These are phyloP conservation scores for Caenorhabditis sp. DNA, from an alignment of 2,888 invertebrate genomes.

Conservation along the genomic window DNA sequence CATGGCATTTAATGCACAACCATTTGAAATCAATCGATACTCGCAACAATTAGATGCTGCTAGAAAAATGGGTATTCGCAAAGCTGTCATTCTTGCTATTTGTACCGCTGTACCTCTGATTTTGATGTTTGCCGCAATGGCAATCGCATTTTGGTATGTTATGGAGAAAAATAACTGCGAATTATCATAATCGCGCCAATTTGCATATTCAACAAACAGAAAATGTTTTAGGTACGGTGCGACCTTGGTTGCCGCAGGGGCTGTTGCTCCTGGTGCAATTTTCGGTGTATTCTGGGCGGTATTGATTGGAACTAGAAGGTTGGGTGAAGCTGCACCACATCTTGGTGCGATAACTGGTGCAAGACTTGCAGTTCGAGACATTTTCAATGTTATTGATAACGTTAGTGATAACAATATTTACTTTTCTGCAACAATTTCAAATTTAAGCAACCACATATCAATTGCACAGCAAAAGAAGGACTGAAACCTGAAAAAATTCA, in stretches of 20 bases:
- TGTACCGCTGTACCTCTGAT: conserved; percentile 62
- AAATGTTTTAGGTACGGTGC: conserved; percentile 57
- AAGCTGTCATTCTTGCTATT: conserved; percentile 63
- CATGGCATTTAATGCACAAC: conserved; percentile 67
- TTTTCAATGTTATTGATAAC: conserved; percentile 74
- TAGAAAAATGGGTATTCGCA: conserved; percentile 68
- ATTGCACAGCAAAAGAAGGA: conserved; percentile 73
- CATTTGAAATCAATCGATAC: conserved; percentile 61
- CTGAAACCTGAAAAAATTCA: conserved; percentile 70
- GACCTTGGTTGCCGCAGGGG: conserved; percentile 47
- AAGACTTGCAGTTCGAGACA: conserved; percentile 79
- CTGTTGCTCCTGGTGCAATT: conserved; percentile 56
- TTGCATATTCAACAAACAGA: neutral
- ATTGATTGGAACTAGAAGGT: conserved; percentile 72
- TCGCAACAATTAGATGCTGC: conserved; percentile 67
- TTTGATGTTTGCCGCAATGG: conserved; percentile 71
- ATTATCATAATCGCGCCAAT: conserved; percentile 7
- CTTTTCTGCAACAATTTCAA: conserved; percentile 57
- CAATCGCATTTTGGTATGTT: conserved; percentile 66
- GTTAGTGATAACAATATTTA: conserved; percentile 58
- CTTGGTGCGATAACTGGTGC: conserved; percentile 83
- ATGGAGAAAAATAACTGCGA: too few relatives aligned
- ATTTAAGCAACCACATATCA: conserved; percentile 72
- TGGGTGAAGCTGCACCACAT: conserved; percentile 85
- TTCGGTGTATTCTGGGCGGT: conserved; percentile 66